Conservation (phyloP, 2,888 invertebrate genomes). For the Latrodectus elegans region DNA sequence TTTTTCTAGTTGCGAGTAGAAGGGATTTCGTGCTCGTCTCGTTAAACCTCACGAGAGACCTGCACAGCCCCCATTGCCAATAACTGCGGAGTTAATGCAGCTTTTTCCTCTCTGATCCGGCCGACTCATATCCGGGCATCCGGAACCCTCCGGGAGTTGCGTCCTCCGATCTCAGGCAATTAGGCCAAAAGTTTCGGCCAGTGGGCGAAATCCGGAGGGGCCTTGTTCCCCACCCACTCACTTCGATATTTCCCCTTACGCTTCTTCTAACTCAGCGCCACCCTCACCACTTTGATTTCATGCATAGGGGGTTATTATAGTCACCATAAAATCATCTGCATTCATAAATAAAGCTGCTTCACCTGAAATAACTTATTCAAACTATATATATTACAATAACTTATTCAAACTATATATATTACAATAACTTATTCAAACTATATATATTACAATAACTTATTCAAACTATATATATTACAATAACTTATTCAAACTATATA, state of each 20-base stretch:
- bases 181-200: slow-evolving; percentile 16
- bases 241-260: background rate
- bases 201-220: slow-evolving; percentile 1
- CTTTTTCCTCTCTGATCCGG: slow-evolving; percentile 44
- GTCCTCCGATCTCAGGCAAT: slow-evolving; percentile 39
- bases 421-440: too few species aligned
- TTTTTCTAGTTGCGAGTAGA: too few species aligned
- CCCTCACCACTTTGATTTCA: background rate
- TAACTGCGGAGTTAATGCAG: slow-evolving; percentile 18
- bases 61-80: background rate
- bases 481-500: too few species aligned
- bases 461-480: too few species aligned
- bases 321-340: background rate
- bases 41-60: background rate
- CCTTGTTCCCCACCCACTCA: background rate
- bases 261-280: background rate
- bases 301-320: background rate
- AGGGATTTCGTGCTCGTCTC: too few species aligned
- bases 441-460: too few species aligned
- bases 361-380: too few species aligned
- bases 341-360: background rate
- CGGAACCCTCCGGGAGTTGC: slow-evolving; percentile 41
- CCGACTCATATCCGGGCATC: slow-evolving; percentile 52
- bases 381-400: too few species aligned
- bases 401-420: too few species aligned